Percentiles rank a stretch among this genome's conserved stretches.
These are phyloP conservation scores for Drosophila rhopaloa DNA, from an alignment of 1,140 invertebrate genomes.

Conservation along the genomic window DNA sequence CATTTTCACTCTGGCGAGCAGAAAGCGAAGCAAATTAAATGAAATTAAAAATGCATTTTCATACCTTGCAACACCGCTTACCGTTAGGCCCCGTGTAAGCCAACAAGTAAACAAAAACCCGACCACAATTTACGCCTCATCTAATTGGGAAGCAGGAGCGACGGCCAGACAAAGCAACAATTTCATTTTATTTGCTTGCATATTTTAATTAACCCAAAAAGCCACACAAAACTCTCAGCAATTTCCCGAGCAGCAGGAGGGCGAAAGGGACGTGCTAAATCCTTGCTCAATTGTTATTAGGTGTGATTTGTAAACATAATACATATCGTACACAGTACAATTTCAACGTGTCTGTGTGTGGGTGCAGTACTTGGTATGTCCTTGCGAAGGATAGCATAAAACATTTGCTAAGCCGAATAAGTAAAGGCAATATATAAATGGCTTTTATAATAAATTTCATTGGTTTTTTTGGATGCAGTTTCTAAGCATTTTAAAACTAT, in stretches of 20 bases:
- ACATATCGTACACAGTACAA: constrained; percentile 32
- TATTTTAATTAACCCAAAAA: constrained; percentile 80
- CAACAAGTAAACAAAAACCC: constrained; percentile 37
- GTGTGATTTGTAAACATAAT: constrained; percentile 80
- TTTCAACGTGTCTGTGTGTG: constrained; percentile 3
- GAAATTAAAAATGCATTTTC: constrained; percentile 77
- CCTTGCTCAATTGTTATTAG: constrained; percentile 78
- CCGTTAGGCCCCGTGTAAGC: constrained; percentile 36
- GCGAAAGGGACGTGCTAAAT: constrained; percentile 50
- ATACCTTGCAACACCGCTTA: constrained; percentile 26
- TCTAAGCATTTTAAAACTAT: too few species aligned
- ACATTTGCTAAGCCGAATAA: not conserved
- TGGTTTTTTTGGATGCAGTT: too few species aligned
- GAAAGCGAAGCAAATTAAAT: constrained; percentile 61
- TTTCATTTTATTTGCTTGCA: constrained; percentile 65
- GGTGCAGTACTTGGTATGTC: not conserved
- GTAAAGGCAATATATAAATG: too few species aligned
- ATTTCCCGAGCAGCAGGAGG: constrained; percentile 6
- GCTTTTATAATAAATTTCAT: too few species aligned
- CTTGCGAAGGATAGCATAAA: constrained; percentile 7
- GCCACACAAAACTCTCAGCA: constrained; percentile 74
- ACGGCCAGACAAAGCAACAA: constrained; percentile 23
- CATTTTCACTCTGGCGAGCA: constrained; percentile 59
- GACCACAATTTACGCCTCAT: constrained; percentile 71
- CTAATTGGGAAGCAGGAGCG: constrained; percentile 43